Conservation (phyloP, 23 tunicate species). For the Oikopleura albicans region DNA sequence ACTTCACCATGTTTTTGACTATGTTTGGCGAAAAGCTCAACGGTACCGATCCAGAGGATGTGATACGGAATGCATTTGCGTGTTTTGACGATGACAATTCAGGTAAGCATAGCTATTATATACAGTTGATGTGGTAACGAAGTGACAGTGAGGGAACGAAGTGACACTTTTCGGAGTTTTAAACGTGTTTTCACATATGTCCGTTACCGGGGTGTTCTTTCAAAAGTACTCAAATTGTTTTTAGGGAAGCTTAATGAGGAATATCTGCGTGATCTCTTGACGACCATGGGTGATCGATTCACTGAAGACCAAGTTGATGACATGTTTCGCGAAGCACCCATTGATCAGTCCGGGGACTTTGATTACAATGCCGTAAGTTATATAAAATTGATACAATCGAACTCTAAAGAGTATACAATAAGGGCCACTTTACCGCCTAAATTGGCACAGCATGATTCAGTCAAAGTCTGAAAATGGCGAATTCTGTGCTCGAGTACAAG, state of each 20-base stretch:
- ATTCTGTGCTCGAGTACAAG: too few relatives aligned
- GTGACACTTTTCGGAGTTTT: too few relatives aligned
- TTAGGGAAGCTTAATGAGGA: conserved; percentile 85
- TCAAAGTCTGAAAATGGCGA: too few relatives aligned
- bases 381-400: too few relatives aligned
- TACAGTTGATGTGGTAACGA: too few relatives aligned
- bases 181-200: neutral
- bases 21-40: conserved; percentile 96
- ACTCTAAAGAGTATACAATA: too few relatives aligned
- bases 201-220: neutral
- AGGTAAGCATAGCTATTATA: conserved; percentile 18
- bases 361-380: conserved; percentile 33
- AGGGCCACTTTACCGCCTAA: too few relatives aligned
- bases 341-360: conserved; percentile 51
- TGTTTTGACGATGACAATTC: conserved; percentile 92
- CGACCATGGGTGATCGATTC: conserved; percentile 91
- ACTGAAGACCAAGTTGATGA: conserved; percentile 91
- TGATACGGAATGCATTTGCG: conserved; percentile 85
- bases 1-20: conserved; percentile 97
- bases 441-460: too few relatives aligned
- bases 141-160: too few relatives aligned
- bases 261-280: conserved; percentile 71
- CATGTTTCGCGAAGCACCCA: conserved; percentile 91
- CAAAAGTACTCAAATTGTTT: too few relatives aligned
- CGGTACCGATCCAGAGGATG: conserved; percentile 99